A percentile compares a stretch with the other conserved stretches of the same genome.
Conservation (phyloP, 2,797 vertebrate species). For the Rhodeus uyekii region DNA sequence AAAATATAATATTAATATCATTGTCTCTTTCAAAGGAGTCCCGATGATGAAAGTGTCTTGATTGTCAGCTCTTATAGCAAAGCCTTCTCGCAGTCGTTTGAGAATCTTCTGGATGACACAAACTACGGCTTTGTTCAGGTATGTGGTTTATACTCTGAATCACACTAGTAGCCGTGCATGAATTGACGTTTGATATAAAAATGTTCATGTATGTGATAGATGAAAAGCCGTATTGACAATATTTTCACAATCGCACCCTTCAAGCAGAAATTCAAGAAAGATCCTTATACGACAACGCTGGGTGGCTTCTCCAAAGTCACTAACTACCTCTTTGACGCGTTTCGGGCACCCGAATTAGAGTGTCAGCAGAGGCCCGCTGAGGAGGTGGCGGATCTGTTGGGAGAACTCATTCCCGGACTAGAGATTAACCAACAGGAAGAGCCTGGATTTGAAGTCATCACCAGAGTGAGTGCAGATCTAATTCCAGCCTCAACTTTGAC, state of each 20-base stretch:
- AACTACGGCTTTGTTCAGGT: slow-evolving; percentile 87
- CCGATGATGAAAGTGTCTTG: slow-evolving; percentile 80
- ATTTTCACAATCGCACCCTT: slow-evolving; percentile 23
- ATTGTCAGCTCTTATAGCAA: slow-evolving; percentile 86
- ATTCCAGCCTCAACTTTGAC: not conserved
- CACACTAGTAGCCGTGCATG: not conserved
- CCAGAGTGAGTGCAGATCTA: slow-evolving; percentile 79
- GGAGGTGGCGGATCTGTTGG: slow-evolving; percentile 89
- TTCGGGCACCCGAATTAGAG: slow-evolving; percentile 79
- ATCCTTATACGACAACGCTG: slow-evolving; percentile 88
- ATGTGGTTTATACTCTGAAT: slow-evolving; percentile 57
- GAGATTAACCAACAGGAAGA: slow-evolving; percentile 97
- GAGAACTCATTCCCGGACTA: slow-evolving; percentile 89
- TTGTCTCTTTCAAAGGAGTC: slow-evolving; percentile 71
- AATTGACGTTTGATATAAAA: not conserved
- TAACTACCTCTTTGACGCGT: slow-evolving; percentile 90
- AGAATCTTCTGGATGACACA: slow-evolving; percentile 94
- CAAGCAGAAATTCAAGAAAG: slow-evolving; percentile 86
- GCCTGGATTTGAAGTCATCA: slow-evolving; percentile 95
- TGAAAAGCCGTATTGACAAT: not conserved
- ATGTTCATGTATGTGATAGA: not conserved
- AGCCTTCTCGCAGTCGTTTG: slow-evolving; percentile 92
- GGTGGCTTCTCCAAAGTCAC: slow-evolving; percentile 94
- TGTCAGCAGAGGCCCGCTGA: slow-evolving; percentile 86
- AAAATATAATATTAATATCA: not conserved